Conservation (phyloP, 2,888 invertebrate genomes). For the Sturmia bella region DNA sequence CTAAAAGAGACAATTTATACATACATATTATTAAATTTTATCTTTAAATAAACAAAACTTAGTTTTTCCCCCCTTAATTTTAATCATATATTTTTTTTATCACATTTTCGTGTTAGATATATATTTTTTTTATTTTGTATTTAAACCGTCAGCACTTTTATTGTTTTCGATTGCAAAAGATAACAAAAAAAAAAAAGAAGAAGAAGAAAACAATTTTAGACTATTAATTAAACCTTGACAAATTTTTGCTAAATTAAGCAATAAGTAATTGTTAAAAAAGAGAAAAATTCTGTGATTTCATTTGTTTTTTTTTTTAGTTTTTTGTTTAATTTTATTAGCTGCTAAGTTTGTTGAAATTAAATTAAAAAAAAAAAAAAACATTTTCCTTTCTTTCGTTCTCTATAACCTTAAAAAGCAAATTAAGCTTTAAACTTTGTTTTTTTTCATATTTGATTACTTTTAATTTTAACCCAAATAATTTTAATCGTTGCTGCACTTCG, state of each 20-base stretch:
- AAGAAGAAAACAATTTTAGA: no score
- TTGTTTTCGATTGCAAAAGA: no score
- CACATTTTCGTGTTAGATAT: no score
- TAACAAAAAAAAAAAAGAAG: no score
- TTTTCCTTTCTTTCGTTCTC: slow-evolving; percentile 20
- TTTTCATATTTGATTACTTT: slow-evolving; percentile 24
- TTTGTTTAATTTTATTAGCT: slow-evolving; percentile 49
- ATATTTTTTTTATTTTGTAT: no score
- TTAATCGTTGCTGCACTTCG: slow-evolving; percentile 12
- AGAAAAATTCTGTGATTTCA: slow-evolving; percentile 63
- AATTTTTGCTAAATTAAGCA: slow-evolving; percentile 56
- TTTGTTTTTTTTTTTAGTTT: slow-evolving; percentile 54
- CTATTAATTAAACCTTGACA: no score
- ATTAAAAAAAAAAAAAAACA: slow-evolving; percentile 31
- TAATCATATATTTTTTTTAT: no score
- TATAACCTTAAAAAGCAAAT: slow-evolving; percentile 1
- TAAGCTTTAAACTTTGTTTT: slow-evolving; percentile 12
- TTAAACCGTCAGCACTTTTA: no score
- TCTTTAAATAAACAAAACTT: no score
- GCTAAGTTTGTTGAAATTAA: slow-evolving; percentile 54
- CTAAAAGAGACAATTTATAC: no score
- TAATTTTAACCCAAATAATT: slow-evolving; percentile 22
- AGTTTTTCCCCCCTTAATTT: no score
- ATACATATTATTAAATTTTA: no score
- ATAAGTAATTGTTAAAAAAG: slow-evolving; percentile 26